Percentiles rank a stretch among this genome's conserved stretches.
These are phyloP conservation scores for Apocrypta bakeri DNA, from an alignment of 1,140 invertebrate genomes.

Conservation along the genomic window DNA sequence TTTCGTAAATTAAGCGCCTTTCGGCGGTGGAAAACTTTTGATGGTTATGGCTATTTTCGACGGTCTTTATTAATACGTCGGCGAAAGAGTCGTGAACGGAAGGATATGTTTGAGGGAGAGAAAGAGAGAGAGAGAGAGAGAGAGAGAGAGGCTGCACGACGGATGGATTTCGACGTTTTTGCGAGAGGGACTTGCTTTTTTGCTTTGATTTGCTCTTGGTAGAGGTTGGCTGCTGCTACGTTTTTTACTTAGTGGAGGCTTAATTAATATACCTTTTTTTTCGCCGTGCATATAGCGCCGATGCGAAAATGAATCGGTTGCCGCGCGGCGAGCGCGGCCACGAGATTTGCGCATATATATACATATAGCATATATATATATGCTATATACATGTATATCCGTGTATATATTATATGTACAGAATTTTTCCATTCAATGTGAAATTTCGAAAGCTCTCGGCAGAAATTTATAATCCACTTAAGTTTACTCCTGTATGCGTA, in stretches of 20 bases:
- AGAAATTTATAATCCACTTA: no score
- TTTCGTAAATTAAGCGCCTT: conserved; percentile 48
- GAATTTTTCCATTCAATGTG: no score
- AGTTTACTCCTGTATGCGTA: no score
- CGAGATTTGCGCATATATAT: no score
- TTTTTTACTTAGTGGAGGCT: not conserved
- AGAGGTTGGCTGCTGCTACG: no score
- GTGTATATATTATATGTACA: no score
- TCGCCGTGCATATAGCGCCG: no score
- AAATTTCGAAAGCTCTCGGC: no score
- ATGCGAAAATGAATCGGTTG: no score
- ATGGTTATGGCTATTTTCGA: conserved; percentile 36
- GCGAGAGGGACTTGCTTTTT: conserved; percentile 15
- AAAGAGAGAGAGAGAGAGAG: not conserved
- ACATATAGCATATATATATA: no score
- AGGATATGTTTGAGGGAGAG: not conserved
- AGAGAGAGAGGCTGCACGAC: not conserved
- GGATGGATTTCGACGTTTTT: conserved; percentile 9
- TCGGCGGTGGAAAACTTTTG: conserved; percentile 39
- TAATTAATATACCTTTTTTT: not conserved
- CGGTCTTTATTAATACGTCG: conserved; percentile 36
- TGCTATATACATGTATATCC: no score
- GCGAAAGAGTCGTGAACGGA: conserved; percentile 4
- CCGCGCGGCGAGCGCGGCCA: no score
- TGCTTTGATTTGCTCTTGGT: not conserved